A percentile compares a stretch with the other conserved stretches of the same genome.
Conservation (phyloP, 1,140 invertebrate genomes). For the Kradibia gibbosae region DNA sequence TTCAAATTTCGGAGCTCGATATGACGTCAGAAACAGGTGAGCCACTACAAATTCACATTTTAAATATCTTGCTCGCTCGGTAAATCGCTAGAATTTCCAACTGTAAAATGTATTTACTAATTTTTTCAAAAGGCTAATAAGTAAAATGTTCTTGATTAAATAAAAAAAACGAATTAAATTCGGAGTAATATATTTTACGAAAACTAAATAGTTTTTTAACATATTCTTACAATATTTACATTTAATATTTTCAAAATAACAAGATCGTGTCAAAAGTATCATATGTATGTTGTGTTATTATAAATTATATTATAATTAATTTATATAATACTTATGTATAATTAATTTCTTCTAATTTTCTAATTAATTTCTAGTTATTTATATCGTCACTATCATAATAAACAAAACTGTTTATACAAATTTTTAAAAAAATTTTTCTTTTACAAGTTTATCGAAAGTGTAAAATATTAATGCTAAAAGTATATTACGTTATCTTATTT, state of each 20-base stretch:
- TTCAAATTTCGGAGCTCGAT: constrained; percentile 64
- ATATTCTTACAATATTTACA: constrained; percentile 28
- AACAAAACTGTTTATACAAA: neutral
- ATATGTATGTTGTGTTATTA: neutral
- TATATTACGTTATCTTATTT: constrained; percentile 5
- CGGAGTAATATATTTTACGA: constrained; percentile 2
- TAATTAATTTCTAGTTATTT: neutral
- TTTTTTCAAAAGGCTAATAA: neutral
- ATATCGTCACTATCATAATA: neutral
- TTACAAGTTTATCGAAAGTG: neutral
- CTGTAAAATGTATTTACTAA: neutral
- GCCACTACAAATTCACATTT: constrained; percentile 34
- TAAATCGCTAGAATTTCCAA: neutral
- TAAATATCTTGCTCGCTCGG: neutral
- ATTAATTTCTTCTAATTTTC: neutral
- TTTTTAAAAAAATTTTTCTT: constrained; percentile 16
- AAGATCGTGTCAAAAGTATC: constrained; percentile 5
- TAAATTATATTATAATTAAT: neutral
- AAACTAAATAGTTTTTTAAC: constrained; percentile 13
- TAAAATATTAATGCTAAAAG: neutral
- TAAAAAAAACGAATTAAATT: neutral
- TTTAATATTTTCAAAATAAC: neutral
- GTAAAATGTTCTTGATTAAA: neutral
- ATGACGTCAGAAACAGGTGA: constrained; percentile 62
- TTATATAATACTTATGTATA: neutral